Evolutionary conservation across 2,113 vertebrate genomes (phyloP).

Genomic region (Chelonoidis abingdonii): DNA sequence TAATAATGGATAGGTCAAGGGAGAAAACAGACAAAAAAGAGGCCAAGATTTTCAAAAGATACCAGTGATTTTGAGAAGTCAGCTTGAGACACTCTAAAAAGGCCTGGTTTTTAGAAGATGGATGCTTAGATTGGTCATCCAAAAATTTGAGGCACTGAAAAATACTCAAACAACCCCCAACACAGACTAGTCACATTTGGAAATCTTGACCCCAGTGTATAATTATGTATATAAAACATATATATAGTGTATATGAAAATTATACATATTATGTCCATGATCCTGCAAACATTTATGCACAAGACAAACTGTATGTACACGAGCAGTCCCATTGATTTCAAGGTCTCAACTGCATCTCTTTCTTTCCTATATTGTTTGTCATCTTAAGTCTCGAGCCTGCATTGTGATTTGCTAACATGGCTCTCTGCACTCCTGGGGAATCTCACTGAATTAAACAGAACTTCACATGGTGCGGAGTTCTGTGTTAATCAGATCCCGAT

Average conservation of each 20-base stretch:
- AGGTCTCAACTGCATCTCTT: neutral
- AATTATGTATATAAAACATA: neutral
- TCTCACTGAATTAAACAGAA: neutral
- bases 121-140: accelerated
- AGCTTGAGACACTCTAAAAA: accelerated
- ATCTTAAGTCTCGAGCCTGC: neutral
- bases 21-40: accelerated
- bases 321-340: neutral
- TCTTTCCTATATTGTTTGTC: neutral
- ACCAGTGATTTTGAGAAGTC: neutral
- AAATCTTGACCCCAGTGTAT: neutral
- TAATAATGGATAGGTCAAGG: neutral
- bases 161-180: neutral
- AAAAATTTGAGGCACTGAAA: neutral
- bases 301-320: neutral
- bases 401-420: neutral
- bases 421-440: neutral
- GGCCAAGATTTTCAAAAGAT: neutral
- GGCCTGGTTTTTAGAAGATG: neutral
- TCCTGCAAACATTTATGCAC: neutral
- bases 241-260: neutral
- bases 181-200: neutral
- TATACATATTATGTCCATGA: neutral
- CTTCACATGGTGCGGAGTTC: neutral
- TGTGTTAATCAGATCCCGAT: neutral